These are phyloP conservation scores for Halisarca cf. caerulea DNA, from an alignment of 37 sponge, comb jelly and placozoan genomes.

Conservation along the genomic window DNA sequence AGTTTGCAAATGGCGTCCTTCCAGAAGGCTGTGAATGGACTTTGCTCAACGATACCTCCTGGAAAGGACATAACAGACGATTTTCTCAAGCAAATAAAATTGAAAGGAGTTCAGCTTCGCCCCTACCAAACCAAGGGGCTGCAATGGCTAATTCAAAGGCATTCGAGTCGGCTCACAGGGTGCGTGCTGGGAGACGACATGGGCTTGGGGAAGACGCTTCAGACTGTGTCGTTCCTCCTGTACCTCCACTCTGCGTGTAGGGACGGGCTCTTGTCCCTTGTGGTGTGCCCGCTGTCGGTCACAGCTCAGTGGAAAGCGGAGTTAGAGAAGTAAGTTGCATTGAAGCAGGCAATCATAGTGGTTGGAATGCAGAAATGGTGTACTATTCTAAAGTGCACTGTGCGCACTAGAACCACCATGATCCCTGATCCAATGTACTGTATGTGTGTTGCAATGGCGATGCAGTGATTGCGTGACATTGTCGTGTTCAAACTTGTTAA, in stretches of 20 bases:
- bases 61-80: background rate
- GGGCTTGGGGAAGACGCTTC: constrained; percentile 86
- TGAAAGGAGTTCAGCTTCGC: constrained; percentile 44
- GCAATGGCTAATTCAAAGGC: constrained; percentile 56
- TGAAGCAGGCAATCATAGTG: background rate
- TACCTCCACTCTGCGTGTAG: constrained; percentile 29
- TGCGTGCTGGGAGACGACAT: constrained; percentile 89
- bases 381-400: too few relatives aligned
- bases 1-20: background rate
- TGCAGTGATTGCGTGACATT: too few relatives aligned
- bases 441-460: background rate
- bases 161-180: constrained; percentile 39
- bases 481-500: too few relatives aligned
- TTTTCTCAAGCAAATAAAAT: background rate
- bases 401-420: too few relatives aligned
- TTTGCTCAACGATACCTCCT: background rate
- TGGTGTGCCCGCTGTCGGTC: constrained; percentile 77
- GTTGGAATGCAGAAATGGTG: too few relatives aligned
- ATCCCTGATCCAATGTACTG: too few relatives aligned
- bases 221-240: constrained; percentile 65
- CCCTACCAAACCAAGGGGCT: constrained; percentile 75
- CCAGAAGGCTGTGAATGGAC: background rate
- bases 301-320: constrained; percentile 70
- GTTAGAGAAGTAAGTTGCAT: constrained; percentile 41
- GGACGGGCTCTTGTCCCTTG: constrained; percentile 13